These are phyloP conservation scores for Neoaliturus tenellus DNA, from an alignment of 2,888 invertebrate genomes.

Conservation along the genomic window DNA sequence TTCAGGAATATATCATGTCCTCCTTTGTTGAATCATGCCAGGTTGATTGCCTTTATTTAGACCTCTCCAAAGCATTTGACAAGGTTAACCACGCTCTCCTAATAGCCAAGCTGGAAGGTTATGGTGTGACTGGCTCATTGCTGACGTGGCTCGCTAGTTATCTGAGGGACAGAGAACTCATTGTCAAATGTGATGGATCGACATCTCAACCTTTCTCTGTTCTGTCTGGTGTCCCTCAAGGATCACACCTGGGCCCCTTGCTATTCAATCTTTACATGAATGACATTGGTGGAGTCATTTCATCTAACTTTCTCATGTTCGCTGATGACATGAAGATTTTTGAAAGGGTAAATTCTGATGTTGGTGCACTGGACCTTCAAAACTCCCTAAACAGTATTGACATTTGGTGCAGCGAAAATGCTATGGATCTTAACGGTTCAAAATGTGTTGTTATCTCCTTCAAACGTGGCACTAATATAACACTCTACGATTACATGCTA, in stretches of 20 bases:
- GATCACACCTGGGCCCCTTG: constrained; percentile 20
- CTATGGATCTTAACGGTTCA: constrained; percentile 7
- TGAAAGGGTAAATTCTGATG: background rate
- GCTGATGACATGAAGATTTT: constrained; percentile 35
- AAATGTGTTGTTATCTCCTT: constrained; percentile 23
- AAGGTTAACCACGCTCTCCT: constrained; percentile 5
- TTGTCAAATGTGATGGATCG: constrained; percentile 20
- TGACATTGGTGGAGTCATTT: background rate
- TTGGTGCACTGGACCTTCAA: background rate
- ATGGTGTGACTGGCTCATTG: background rate
- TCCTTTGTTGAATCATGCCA: background rate
- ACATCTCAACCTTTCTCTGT: background rate
- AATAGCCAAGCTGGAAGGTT: constrained; percentile 11
- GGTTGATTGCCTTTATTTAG: constrained; percentile 14
- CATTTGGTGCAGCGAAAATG: background rate
- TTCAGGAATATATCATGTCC: background rate
- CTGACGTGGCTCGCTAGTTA: background rate
- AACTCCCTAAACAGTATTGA: background rate
- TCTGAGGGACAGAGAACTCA: background rate
- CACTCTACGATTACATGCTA: background rate
- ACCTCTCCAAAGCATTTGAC: constrained; percentile 31
- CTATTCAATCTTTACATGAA: constrained; percentile 35
- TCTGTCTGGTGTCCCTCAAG: constrained; percentile 36
- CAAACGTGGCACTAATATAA: background rate
- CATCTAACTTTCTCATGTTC: constrained; percentile 24